These are phyloP conservation scores for Deroptyus accipitrinus DNA, from an alignment of 2,113 vertebrate genomes.

Conservation along the genomic window DNA sequence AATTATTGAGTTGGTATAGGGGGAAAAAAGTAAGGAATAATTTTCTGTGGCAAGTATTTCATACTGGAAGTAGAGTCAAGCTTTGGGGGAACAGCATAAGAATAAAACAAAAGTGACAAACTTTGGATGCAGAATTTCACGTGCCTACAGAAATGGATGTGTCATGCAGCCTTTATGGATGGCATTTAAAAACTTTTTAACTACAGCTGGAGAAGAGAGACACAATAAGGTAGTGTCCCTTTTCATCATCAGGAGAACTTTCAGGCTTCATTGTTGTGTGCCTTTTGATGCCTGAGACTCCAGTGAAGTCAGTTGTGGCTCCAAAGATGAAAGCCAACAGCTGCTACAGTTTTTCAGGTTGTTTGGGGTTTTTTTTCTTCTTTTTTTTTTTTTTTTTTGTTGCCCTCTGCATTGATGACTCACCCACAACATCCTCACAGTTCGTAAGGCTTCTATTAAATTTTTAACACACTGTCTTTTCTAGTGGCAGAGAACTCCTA, in stretches of 20 bases:
- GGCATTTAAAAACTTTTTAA: not conserved
- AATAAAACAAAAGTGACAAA: not conserved
- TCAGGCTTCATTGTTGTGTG: not conserved
- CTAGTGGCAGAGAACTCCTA: conserved; percentile 63
- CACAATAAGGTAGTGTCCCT: not conserved
- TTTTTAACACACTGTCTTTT: conserved; percentile 71
- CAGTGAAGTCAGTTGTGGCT: not conserved
- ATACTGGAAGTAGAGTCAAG: not conserved
- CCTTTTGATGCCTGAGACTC: conserved; percentile 5
- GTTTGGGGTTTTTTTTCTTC: not conserved
- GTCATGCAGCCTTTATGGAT: not conserved
- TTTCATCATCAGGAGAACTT: not conserved
- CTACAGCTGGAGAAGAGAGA: not conserved
- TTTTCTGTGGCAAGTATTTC: not conserved
- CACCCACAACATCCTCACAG: conserved; percentile 48
- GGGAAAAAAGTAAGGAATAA: not conserved
- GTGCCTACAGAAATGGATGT: not conserved
- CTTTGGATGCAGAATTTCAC: conserved; percentile 4
- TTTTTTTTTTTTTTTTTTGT: not conserved
- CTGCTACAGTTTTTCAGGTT: not conserved
- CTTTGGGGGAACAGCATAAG: conserved; percentile 3
- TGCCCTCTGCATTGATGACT: conserved; percentile 51
- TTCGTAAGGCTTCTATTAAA: conserved; percentile 69
- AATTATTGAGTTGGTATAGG: not conserved
- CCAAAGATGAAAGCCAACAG: not conserved